A percentile compares a stretch with the other conserved stretches of the same genome.
Conservation (phyloP, 1,140 invertebrate genomes). For the Anthonomus grandis region DNA sequence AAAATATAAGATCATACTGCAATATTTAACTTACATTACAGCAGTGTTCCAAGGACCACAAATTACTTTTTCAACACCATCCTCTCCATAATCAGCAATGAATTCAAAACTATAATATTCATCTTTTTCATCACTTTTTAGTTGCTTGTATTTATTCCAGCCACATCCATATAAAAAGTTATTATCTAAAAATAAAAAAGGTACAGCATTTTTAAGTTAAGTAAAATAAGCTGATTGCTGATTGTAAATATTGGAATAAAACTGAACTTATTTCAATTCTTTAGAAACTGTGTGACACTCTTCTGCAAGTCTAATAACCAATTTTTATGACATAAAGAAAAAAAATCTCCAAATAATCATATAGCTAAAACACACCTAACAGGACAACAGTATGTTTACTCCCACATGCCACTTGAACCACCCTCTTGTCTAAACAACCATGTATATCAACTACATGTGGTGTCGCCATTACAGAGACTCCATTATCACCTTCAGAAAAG, state of each 20-base stretch:
- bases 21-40: too few relatives aligned
- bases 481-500: slow-evolving; percentile 33
- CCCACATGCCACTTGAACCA: slow-evolving; percentile 63
- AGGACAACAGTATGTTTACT: slow-evolving; percentile 62
- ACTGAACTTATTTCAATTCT: too few relatives aligned
- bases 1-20: too few relatives aligned
- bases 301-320: too few relatives aligned
- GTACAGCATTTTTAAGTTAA: too few relatives aligned
- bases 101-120: slow-evolving; percentile 30
- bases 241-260: too few relatives aligned
- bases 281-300: too few relatives aligned
- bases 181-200: slow-evolving; percentile 48
- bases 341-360: background rate
- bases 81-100: slow-evolving; percentile 32
- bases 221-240: too few relatives aligned
- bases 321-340: too few relatives aligned
- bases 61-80: slow-evolving; percentile 28
- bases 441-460: slow-evolving; percentile 49
- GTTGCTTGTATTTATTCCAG: slow-evolving; percentile 71
- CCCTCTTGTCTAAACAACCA: slow-evolving; percentile 47
- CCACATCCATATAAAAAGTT: slow-evolving; percentile 66
- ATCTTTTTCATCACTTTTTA: slow-evolving; percentile 51
- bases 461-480: slow-evolving; percentile 35
- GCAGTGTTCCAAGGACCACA: slow-evolving; percentile 44
- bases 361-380: slow-evolving; percentile 44